phyloP scores from a whole-genome alignment of 35 echinoderm and acorn worm species.

The Anneissia japonica region DNA sequence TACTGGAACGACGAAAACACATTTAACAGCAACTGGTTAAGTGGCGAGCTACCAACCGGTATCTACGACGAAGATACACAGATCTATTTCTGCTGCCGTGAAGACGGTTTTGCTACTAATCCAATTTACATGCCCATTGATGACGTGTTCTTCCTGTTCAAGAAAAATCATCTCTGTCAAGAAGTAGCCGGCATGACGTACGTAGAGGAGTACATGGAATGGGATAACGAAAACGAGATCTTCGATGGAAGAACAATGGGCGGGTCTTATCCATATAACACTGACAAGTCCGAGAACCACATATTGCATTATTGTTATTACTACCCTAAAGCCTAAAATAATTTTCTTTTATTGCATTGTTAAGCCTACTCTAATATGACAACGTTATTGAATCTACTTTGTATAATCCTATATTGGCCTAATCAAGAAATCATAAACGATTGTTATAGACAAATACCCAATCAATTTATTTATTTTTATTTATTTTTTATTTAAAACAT shows the following conservation, averaged over 20 bases:
- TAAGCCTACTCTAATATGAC: no score
- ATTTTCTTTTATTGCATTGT: no score
- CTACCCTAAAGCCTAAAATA: not conserved
- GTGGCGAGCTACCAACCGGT: conserved; percentile 43
- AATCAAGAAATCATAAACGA: no score
- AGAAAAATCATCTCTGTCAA: conserved; percentile 32
- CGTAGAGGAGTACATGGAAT: conserved; percentile 42
- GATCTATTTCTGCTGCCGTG: conserved; percentile 73
- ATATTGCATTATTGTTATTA: not conserved
- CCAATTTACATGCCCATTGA: conserved; percentile 43
- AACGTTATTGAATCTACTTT: no score
- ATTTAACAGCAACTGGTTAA: conserved; percentile 23
- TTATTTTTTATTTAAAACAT: no score
- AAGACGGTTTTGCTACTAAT: conserved; percentile 23
- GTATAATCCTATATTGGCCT: no score
- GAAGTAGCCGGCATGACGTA: conserved; percentile 42
- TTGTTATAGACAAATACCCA: no score
- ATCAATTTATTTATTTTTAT: no score
- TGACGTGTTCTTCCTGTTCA: conserved; percentile 38
- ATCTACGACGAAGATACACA: conserved; percentile 55
- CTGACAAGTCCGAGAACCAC: not conserved
- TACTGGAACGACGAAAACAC: conserved; percentile 57
- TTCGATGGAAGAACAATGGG: not conserved
- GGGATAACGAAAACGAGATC: conserved; percentile 52
- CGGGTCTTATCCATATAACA: not conserved